These are phyloP conservation scores for Cuculus canorus DNA, from an alignment of 2,797 vertebrate species.

Conservation along the genomic window DNA sequence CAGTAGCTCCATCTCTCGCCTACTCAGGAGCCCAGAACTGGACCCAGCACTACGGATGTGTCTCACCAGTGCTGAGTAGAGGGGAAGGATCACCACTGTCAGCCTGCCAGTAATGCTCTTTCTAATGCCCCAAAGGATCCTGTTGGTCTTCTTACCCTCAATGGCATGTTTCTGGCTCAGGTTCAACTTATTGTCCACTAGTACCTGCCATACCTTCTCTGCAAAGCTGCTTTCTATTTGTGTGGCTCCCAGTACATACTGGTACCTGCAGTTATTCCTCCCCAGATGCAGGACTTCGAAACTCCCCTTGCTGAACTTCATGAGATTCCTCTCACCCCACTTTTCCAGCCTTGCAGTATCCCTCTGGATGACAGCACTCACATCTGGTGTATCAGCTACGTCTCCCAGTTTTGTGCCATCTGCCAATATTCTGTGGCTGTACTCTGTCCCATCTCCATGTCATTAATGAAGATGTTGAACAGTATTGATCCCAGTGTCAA, in stretches of 20 bases:
- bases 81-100: no score
- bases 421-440: not conserved
- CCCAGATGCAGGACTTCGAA: not conserved
- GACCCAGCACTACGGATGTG: no score
- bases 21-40: no score
- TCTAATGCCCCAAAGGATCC: no score
- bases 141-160: not conserved
- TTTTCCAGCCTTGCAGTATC: not conserved
- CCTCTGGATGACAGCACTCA: not conserved
- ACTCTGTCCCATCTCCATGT: not conserved
- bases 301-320: not conserved
- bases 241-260: not conserved
- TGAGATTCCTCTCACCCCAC: not conserved
- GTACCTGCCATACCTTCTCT: not conserved
- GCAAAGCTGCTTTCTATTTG: not conserved
- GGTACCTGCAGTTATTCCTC: not conserved
- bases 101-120: no score
- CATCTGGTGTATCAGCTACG: not conserved
- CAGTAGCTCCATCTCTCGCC: no score
- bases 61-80: no score
- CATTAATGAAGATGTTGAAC: not conserved
- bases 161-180: not conserved
- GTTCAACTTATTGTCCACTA: not conserved
- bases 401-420: not conserved
- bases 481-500: not conserved